Evolutionary conservation across 2,888 invertebrate species (phyloP).

Genomic region (Ptychoptera albimana): DNA sequence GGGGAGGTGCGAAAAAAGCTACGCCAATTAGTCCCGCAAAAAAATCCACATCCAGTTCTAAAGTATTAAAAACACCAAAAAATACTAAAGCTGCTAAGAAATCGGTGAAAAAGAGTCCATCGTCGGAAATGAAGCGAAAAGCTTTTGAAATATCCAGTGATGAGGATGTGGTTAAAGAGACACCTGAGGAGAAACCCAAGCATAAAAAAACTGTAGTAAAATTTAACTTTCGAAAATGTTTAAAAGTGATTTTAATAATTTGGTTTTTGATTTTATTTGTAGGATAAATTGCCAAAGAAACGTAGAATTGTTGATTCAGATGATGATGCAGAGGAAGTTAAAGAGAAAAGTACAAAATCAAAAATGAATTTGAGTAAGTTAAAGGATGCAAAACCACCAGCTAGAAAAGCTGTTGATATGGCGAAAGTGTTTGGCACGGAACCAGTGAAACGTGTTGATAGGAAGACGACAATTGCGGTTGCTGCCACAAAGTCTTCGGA

Average conservation of each 20-base stretch:
- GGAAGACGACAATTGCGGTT: conserved; percentile 23
- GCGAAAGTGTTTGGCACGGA: conserved; percentile 40
- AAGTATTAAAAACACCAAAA: too few relatives aligned
- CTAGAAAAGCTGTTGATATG: conserved; percentile 33
- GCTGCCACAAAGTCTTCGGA: conserved; percentile 13
- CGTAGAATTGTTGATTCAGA: conserved; percentile 26
- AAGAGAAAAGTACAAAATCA: conserved; percentile 13
- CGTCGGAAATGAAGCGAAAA: conserved; percentile 23
- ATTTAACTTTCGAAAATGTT: too few relatives aligned
- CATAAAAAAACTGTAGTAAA: neutral
- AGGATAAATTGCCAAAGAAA: conserved; percentile 14
- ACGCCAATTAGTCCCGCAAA: too few relatives aligned
- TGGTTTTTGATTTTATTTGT: too few relatives aligned
- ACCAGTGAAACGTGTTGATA: conserved; percentile 40
- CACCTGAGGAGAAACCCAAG: conserved; percentile 26
- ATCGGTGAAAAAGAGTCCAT: conserved; percentile 7
- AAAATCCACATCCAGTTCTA: too few relatives aligned
- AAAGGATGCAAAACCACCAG: conserved; percentile 16
- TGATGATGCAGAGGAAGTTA: conserved; percentile 32
- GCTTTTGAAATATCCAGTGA: conserved; percentile 32
- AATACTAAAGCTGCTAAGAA: too few relatives aligned
- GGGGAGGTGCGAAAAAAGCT: conserved; percentile 2
- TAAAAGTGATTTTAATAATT: too few relatives aligned
- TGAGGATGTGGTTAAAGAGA: conserved; percentile 40
- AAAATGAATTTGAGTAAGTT: conserved; percentile 19